Conservation (phyloP, 1,140 invertebrate genomes). For the Cardiocondyla obscurior region DNA sequence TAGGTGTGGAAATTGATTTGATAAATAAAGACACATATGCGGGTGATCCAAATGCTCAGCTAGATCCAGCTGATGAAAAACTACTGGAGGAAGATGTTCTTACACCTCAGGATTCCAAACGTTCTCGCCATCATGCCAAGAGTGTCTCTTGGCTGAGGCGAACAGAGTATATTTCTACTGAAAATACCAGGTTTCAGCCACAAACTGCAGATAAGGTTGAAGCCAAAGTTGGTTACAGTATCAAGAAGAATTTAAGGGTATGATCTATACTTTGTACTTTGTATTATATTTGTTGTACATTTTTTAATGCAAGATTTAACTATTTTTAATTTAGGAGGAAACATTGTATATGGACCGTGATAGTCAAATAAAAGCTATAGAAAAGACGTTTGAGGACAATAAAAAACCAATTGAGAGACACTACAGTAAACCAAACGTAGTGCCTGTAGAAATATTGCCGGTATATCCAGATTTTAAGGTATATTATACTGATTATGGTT, state of each 20-base stretch:
- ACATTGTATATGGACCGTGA: slow-evolving; percentile 98
- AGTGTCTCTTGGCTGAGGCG: slow-evolving; percentile 98
- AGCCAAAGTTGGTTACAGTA: slow-evolving; percentile 98
- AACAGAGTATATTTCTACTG: slow-evolving; percentile 99
- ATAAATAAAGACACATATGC: slow-evolving; percentile 98
- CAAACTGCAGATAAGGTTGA: slow-evolving; percentile 98
- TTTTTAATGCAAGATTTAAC: neutral
- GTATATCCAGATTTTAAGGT: slow-evolving; percentile 97
- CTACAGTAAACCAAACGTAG: slow-evolving; percentile 97
- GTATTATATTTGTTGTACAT: neutral
- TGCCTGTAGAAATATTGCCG: slow-evolving; percentile 94
- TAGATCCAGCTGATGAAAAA: slow-evolving; percentile 96
- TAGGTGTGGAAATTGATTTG: slow-evolving; percentile 97
- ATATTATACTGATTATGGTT: slow-evolving; percentile 32
- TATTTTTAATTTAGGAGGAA: slow-evolving; percentile 87
- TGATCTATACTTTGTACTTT: neutral
- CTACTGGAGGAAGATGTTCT: slow-evolving; percentile 96
- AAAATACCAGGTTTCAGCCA: slow-evolving; percentile 98
- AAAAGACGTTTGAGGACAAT: slow-evolving; percentile 98
- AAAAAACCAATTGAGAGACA: slow-evolving; percentile 95
- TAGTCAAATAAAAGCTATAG: slow-evolving; percentile 98
- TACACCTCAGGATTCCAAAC: slow-evolving; percentile 94
- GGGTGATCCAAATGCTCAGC: slow-evolving; percentile 87
- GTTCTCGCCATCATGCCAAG: slow-evolving; percentile 95
- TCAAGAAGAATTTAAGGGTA: slow-evolving; percentile 96